phyloP scores from a whole-genome alignment of 1,140 invertebrate species.

The Oryctes rhinoceros region DNA sequence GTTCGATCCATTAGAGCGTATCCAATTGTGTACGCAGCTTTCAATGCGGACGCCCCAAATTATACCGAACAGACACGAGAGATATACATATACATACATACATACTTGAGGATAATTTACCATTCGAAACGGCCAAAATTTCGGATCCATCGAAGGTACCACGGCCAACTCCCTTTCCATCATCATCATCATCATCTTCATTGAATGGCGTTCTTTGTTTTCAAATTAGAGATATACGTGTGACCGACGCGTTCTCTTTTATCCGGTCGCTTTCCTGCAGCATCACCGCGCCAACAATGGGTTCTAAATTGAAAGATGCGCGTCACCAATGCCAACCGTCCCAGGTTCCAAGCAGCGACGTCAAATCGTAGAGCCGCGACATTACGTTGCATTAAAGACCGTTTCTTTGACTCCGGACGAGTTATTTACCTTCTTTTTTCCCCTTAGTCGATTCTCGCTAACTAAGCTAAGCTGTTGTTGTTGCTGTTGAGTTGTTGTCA shows the following conservation, averaged over 20 bases:
- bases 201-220: constrained; percentile 3
- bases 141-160: neutral
- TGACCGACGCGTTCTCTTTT: neutral
- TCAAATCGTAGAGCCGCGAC: neutral
- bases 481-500: neutral
- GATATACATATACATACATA: too few species aligned
- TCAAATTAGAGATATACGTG: constrained; percentile 6
- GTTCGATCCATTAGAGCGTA: neutral
- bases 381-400: neutral
- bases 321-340: neutral
- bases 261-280: neutral
- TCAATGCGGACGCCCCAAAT: neutral
- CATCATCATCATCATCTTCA: neutral
- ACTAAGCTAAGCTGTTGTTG: neutral
- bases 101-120: neutral
- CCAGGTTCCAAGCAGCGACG: neutral
- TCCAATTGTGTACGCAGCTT: neutral
- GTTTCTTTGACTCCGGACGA: neutral
- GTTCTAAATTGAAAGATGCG: constrained; percentile 4
- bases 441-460: neutral
- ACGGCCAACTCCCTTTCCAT: neutral
- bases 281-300: constrained; percentile 2
- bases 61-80: neutral
- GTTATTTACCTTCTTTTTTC: neutral
- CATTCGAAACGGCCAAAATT: constrained; percentile 9